A percentile compares a stretch with the other conserved stretches of the same genome.
These are phyloP conservation scores for Globodera ellingtonae DNA, from an alignment of 1,140 invertebrate species.

Conservation along the genomic window DNA sequence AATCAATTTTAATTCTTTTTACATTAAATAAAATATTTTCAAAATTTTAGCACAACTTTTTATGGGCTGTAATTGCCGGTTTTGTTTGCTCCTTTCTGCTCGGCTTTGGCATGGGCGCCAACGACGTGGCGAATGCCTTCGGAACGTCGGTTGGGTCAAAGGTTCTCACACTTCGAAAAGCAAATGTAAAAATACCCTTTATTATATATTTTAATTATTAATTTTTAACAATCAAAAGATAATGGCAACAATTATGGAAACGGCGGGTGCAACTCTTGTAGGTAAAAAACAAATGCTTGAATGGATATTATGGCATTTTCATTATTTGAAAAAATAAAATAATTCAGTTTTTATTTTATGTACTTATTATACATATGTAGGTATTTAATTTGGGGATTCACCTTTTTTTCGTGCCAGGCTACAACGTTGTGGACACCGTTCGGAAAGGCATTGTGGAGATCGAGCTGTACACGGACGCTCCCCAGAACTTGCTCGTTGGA, in stretches of 20 bases:
- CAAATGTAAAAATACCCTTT: slow-evolving; percentile 27
- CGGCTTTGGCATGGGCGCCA: slow-evolving; percentile 94
- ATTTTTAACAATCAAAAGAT: slow-evolving; percentile 1
- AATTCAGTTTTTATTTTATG: too few relatives aligned
- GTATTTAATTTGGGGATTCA: background rate
- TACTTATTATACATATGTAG: background rate
- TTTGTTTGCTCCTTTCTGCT: slow-evolving; percentile 89
- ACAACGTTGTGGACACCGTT: slow-evolving; percentile 49
- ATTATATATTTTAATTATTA: background rate
- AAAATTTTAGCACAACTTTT: slow-evolving; percentile 23
- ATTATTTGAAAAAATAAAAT: too few relatives aligned
- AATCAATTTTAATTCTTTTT: too few relatives aligned
- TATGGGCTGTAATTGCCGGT: slow-evolving; percentile 73
- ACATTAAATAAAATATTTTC: background rate
- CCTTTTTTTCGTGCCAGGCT: slow-evolving; percentile 21
- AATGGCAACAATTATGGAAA: slow-evolving; percentile 46
- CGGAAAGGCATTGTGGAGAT: slow-evolving; percentile 50
- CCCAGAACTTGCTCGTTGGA: slow-evolving; percentile 57
- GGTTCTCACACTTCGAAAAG: slow-evolving; percentile 35
- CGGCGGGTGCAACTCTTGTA: slow-evolving; percentile 66
- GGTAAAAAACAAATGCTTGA: slow-evolving; percentile 43
- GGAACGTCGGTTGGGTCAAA: slow-evolving; percentile 85
- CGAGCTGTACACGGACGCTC: slow-evolving; percentile 37
- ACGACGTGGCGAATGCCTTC: slow-evolving; percentile 91
- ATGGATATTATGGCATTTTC: too few relatives aligned